Percentiles rank a stretch among this genome's conserved stretches.
phyloP scores from a whole-genome alignment of 2,888 invertebrate genomes.

The Bugulina stolonifera region DNA sequence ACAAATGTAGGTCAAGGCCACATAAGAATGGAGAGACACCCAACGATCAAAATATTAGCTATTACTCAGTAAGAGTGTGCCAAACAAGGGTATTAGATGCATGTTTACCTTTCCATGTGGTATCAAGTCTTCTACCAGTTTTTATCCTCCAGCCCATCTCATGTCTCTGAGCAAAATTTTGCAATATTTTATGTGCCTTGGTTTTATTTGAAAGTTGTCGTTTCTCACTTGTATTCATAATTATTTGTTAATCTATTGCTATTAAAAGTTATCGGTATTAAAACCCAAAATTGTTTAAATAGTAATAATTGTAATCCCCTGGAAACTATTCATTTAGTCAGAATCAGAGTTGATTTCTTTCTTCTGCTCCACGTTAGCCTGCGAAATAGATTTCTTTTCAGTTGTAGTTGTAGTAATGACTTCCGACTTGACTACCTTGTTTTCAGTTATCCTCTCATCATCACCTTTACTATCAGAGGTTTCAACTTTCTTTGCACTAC shows the following conservation, averaged over 20 bases:
- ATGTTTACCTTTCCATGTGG: conserved; percentile 25
- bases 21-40: too few species aligned
- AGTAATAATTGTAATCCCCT: too few species aligned
- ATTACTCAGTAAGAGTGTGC: too few species aligned
- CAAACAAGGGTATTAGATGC: too few species aligned
- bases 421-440: not conserved
- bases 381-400: not conserved
- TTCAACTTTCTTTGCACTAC: not conserved
- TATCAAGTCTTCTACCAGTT: not conserved
- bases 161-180: not conserved
- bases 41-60: too few species aligned
- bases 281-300: too few species aligned
- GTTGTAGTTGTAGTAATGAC: not conserved
- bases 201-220: not conserved
- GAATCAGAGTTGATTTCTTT: not conserved
- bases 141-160: not conserved
- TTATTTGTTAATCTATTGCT: too few species aligned
- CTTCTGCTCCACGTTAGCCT: too few species aligned
- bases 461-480: not conserved
- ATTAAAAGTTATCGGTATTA: too few species aligned
- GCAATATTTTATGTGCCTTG: not conserved
- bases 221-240: not conserved
- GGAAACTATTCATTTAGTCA: not conserved
- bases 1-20: too few species aligned
- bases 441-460: not conserved